Conservation (phyloP, 2,888 invertebrate genomes). For the Eurois occulta region DNA sequence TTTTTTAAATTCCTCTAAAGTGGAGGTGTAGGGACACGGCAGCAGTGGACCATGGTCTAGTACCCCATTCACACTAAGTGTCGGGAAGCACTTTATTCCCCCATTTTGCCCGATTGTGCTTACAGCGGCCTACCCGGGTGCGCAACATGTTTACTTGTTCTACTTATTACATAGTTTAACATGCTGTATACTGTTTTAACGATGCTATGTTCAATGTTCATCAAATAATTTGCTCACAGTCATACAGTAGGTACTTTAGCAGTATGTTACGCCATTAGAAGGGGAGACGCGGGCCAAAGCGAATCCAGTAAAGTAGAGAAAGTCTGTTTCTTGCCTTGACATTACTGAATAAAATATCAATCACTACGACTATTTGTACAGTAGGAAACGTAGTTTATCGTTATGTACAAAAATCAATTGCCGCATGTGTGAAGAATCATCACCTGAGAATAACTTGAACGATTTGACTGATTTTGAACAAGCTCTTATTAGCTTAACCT, state of each 20-base stretch:
- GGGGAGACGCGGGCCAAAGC: slow-evolving; percentile 6
- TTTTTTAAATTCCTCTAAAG: not conserved
- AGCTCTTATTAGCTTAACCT: too few species aligned
- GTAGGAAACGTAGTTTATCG: not conserved
- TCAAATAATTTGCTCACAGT: not conserved
- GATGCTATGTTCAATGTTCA: not conserved
- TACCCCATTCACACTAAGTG: not conserved
- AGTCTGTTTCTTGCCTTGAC: slow-evolving; percentile 21
- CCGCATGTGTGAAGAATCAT: not conserved
- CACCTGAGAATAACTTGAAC: not conserved
- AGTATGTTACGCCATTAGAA: slow-evolving; percentile 38
- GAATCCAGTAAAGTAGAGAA: slow-evolving; percentile 22
- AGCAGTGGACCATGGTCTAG: not conserved
- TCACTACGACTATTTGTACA: not conserved
- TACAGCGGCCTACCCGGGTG: not conserved
- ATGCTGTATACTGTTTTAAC: not conserved
- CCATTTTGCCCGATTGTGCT: not conserved
- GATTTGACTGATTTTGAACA: not conserved
- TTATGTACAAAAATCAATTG: not conserved
- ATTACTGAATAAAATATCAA: slow-evolving; percentile 25
- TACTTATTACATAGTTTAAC: not conserved
- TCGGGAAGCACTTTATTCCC: not conserved
- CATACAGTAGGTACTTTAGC: not conserved
- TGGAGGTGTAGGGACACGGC: not conserved
- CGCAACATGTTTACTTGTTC: not conserved